Base-by-base conservation (phyloP, 2,888 invertebrate species). In the Coleophora deauratella region DNA sequence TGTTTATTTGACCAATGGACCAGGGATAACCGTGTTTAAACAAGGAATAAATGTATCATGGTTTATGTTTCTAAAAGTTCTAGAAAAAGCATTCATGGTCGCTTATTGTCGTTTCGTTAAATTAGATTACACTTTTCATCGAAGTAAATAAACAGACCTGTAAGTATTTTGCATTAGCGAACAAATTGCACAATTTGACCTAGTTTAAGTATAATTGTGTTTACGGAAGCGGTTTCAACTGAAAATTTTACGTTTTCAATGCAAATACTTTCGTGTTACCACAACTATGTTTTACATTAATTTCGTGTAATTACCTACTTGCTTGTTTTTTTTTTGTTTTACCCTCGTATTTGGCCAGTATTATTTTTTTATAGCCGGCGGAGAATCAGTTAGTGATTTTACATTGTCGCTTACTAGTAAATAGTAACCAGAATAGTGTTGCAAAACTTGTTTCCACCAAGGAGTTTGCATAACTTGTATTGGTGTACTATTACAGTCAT, bases 131-230 rank as follows among this genome's bases (percentile, higher is more conserved):
- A 21, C 3, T 9, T 35, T 38, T 44, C 21, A 6, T 6, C n/a
- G 14, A 21, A 11, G 40, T 40, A 38, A 38, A 41, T 41, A 44
- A 44, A 44, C 35, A 41, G 6, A 9, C 15, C 9, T 21, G 44
- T 44, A 27, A 44, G 44, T 44, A 31, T n/a, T 38, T 9, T 32
- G 33, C 14, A 27, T 21, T 21, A 21, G 21, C 21, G 21, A 21
- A 21, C 6, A 21, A 21, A 6, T 21, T 21, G 21, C 12, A 12
- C 32, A 13, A 2, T 38, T 15, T 35, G 38, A 38, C 41, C 38
- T 38, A 44, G 9, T 35, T 43, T 12, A 8, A 9, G 1, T 2
- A 6, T 21, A 11, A 32, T 37, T 33, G 28, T 37, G 30, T 37
- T 40, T 34, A 35, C 33, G 33, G 32, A 43, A 32, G 33, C n/a